Conservation (phyloP, 2,113 vertebrate genomes). For the Xiphophorus couchianus region DNA sequence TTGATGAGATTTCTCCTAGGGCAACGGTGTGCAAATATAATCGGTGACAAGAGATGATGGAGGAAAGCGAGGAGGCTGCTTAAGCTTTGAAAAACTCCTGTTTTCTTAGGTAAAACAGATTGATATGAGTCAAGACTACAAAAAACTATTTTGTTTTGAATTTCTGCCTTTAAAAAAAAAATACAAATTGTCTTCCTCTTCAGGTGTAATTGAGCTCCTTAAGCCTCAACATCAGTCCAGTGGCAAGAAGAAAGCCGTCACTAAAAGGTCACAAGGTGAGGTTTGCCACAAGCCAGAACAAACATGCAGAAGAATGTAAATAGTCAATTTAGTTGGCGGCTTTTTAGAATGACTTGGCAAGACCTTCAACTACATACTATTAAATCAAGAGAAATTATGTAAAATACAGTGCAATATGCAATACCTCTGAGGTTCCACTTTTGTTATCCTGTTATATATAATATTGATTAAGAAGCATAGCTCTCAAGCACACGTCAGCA, state of each 20-base stretch:
- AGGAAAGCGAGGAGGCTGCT: background rate
- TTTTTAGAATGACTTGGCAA: no score
- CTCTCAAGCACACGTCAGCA: background rate
- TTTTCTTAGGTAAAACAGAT: background rate
- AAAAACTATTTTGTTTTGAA: background rate
- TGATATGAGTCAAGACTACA: background rate
- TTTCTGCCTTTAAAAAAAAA: background rate
- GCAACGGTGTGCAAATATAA: constrained; percentile 62
- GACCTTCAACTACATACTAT: no score
- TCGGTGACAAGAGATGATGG: constrained; percentile 13
- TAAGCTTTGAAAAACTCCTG: constrained; percentile 19
- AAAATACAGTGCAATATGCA: no score
- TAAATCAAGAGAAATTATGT: no score
- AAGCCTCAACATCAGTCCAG: background rate
- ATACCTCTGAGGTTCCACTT: no score
- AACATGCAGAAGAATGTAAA: no score
- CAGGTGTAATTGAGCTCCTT: background rate
- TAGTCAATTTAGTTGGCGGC: no score
- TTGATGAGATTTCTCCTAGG: constrained; percentile 70
- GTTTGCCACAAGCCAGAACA: no score
- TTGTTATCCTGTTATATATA: background rate
- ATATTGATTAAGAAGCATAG: background rate
- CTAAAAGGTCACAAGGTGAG: no score
- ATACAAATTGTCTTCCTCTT: background rate
- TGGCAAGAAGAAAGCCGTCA: no score